Conservation (phyloP, 2,113 vertebrate genomes). For the western clawed frog (Xenopus tropicalis) region UCB_Xtro_10.0 CM004445.2:7937501-7938000, state of each 20-base stretch:
- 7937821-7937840: conserved; percentile 89
- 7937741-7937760: conserved; percentile 87
- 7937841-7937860: conserved; percentile 96
- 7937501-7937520: too few relatives aligned
- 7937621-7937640: conserved; percentile 93
- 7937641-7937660: conserved; percentile 87
- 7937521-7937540: conserved; percentile 86
- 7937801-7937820: conserved; percentile 91
- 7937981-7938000: too few relatives aligned
- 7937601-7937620: conserved; percentile 96
- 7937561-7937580: conserved; percentile 88
- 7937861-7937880: conserved; percentile 95
- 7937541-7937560: conserved; percentile 95
- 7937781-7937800: conserved; percentile 98
- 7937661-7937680: neutral
- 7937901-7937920: too few relatives aligned
- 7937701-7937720: neutral
- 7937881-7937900: conserved; percentile 60
- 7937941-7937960: too few relatives aligned
- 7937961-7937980: too few relatives aligned
- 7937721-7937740: neutral
- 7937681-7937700: neutral
- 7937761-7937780: conserved; percentile 95
- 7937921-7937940: too few relatives aligned
- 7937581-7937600: conserved; percentile 97